phyloP scores from a whole-genome alignment of 2,797 vertebrate genomes.

The Sebastes flavidus region DNA sequence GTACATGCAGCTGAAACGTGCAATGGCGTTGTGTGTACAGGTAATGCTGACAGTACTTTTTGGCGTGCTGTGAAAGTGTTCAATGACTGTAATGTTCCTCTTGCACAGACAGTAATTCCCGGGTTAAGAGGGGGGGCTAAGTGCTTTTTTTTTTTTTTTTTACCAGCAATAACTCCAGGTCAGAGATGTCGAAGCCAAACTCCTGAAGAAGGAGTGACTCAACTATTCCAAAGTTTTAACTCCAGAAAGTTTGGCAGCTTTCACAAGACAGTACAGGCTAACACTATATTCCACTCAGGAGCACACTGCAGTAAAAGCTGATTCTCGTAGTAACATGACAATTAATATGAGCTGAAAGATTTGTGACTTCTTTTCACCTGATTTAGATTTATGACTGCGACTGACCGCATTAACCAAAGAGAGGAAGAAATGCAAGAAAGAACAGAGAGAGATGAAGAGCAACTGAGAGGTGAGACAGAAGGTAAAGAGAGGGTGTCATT shows the following conservation, averaged over 20 bases:
- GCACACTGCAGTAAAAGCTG: constrained; percentile 33
- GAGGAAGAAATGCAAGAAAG: background rate
- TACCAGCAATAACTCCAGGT: constrained; percentile 48
- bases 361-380: constrained; percentile 40
- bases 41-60: constrained; percentile 47
- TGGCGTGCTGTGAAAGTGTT: constrained; percentile 30
- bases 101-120: constrained; percentile 41
- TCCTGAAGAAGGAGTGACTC: constrained; percentile 48
- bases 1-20: constrained; percentile 3
- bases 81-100: constrained; percentile 38
- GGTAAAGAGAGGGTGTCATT: constrained; percentile 2
- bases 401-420: background rate
- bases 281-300: constrained; percentile 34
- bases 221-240: constrained; percentile 54
- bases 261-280: background rate
- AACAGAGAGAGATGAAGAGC: background rate
- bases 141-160: constrained; percentile 31
- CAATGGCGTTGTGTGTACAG: constrained; percentile 21
- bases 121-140: constrained; percentile 35
- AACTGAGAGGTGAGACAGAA: constrained; percentile 1
- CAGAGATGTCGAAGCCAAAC: constrained; percentile 46
- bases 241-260: constrained; percentile 39
- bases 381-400: constrained; percentile 13
- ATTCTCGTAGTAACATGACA: constrained; percentile 30
- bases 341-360: constrained; percentile 23